Evolutionary conservation across 1,140 invertebrate genomes (phyloP).

Genomic region (Drosophila sucinea): DNA sequence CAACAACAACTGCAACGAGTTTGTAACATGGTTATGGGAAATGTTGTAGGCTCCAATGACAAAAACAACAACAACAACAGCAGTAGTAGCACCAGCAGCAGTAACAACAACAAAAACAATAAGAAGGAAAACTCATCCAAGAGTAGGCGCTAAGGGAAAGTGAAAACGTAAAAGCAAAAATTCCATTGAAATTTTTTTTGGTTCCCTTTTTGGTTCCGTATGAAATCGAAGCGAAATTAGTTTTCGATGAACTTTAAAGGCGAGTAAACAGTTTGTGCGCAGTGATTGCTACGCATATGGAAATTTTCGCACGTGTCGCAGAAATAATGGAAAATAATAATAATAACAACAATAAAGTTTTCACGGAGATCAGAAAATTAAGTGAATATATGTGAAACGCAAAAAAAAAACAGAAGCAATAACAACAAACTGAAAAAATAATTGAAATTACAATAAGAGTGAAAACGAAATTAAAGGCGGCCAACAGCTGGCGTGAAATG

Average conservation of each 20-base stretch:
- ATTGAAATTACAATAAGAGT: not conserved
- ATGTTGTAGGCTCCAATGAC: conserved; percentile 65
- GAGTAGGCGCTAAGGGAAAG: conserved; percentile 71
- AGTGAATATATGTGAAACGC: conserved; percentile 33
- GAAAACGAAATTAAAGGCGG: conserved; percentile 24
- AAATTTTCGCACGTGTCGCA: conserved; percentile 59
- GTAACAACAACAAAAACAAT: conserved; percentile 17
- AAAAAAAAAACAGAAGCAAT: conserved; percentile 11
- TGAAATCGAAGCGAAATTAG: conserved; percentile 83
- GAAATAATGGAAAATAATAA: conserved; percentile 17
- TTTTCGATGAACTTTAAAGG: conserved; percentile 83
- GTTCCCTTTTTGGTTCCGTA: conserved; percentile 52
- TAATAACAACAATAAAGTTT: conserved; percentile 13
- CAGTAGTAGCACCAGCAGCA: conserved; percentile 13
- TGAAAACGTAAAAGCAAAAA: conserved; percentile 77
- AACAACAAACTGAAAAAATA: conserved; percentile 31
- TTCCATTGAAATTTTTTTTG: conserved; percentile 75
- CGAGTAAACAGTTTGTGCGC: conserved; percentile 72
- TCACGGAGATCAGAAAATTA: conserved; percentile 17
- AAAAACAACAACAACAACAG: conserved; percentile 22
- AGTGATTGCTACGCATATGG: conserved; percentile 34
- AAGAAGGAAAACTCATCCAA: conserved; percentile 23
- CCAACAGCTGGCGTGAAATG: conserved; percentile 3
- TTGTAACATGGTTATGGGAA: conserved; percentile 78
- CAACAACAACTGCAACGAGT: conserved; percentile 34